Evolutionary conservation across 2,888 invertebrate species (phyloP).

Genomic region (Tillus elongatus): DNA sequence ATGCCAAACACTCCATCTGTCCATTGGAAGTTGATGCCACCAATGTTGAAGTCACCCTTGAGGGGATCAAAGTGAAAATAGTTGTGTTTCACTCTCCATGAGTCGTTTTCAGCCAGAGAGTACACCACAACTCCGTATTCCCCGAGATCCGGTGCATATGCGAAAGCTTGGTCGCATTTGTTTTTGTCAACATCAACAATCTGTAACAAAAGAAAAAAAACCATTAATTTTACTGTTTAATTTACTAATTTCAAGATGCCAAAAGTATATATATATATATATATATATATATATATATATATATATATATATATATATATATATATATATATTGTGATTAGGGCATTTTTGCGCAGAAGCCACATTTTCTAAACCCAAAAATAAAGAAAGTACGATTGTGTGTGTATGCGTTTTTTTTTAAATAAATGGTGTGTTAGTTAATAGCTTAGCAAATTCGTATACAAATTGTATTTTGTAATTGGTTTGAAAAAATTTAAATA

Average conservation of each 20-base stretch:
- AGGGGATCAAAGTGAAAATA: conserved; percentile 79
- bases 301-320: too few species aligned
- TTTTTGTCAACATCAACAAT: conserved; percentile 59
- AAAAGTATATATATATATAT: too few species aligned
- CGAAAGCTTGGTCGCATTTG: conserved; percentile 66
- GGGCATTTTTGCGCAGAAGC: too few species aligned
- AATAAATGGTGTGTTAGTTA: too few species aligned
- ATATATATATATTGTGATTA: too few species aligned
- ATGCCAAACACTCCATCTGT: conserved; percentile 73
- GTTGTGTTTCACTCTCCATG: conserved; percentile 72
- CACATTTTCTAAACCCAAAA: too few species aligned
- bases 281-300: too few species aligned
- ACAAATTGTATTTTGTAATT: too few species aligned
- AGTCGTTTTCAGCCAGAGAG: conserved; percentile 61
- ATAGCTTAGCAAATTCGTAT: too few species aligned
- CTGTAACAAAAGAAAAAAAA: conserved; percentile 38
- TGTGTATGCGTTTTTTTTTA: too few species aligned
- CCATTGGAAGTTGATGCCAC: conserved; percentile 77
- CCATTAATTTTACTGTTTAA: not conserved
- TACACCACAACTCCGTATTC: conserved; percentile 71
- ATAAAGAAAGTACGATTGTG: too few species aligned
- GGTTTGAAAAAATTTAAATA: too few species aligned
- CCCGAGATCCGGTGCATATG: conserved; percentile 69
- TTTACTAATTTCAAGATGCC: not conserved
- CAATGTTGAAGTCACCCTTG: conserved; percentile 65